Evolutionary conservation across 1,140 invertebrate genomes (phyloP), one percentile per base, ranked within the genome.

Genomic region (Phocides pigmalion): DNA sequence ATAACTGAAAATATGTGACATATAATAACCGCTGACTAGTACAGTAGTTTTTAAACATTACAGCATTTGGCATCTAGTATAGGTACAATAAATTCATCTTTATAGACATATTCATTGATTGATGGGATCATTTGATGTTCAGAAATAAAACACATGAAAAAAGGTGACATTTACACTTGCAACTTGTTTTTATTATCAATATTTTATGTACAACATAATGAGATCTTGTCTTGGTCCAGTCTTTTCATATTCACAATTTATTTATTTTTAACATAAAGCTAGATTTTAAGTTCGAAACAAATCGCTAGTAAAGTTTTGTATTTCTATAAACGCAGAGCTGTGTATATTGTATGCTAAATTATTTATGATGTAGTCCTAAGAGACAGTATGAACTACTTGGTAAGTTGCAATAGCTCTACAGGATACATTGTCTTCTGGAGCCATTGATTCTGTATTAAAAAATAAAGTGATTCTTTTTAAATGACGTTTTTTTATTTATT

Each of bases 271-370:
- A 53, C 25, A 6, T 66, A 66, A 59, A 37, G 47, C 56, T 66
- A 56, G 35, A 64, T 47, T 25, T 51, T 41, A 61, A 66, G 56
- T 61, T 56, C 16, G 46, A 66, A 51, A 64, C 37, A 46, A 61
- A 42, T 42, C 39, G 47, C 22, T 56, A 56, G 53, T 42, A 42
- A 56, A 56, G 37, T 56, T 56, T 56, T 44, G 39, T 44, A 56
- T 20, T 17, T 56, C 20, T 68, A 64, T 63, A 64, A 56, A 72
- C 44, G 62, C 63, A 76, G 65, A 84, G 77, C 81, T 80, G 76
- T 89, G 80, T 86, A 89, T 70, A 83, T 84, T 73, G 47, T 81
- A 81, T 66, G 82, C 76, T 87, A 84, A 89, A 78, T 87, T 87
- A 89, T 89, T 89, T 87, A 89, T 87, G 78, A 74, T 66, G 64